A percentile compares a stretch with the other conserved stretches of the same genome.
Evolutionary conservation across 2,797 vertebrate species (phyloP).

Genomic region (Argyrosomus regius): DNA sequence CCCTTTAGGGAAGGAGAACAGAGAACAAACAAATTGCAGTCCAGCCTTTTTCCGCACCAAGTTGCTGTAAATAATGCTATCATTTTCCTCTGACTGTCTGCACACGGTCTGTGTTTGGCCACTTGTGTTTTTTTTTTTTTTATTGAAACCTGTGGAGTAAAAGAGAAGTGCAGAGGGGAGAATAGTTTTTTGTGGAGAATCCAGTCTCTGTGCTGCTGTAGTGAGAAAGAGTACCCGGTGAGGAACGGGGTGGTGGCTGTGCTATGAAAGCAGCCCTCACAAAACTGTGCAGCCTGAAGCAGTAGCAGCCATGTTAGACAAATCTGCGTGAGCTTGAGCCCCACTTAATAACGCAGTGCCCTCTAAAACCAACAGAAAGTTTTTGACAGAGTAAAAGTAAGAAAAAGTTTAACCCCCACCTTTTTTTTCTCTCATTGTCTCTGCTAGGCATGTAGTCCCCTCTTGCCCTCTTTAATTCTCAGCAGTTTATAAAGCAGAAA

Average conservation of each 20-base stretch:
- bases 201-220: constrained; percentile 37
- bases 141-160: constrained; percentile 47
- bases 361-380: constrained; percentile 63
- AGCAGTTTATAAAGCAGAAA: constrained; percentile 69
- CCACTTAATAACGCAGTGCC: constrained; percentile 40
- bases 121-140: constrained; percentile 44
- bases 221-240: constrained; percentile 44
- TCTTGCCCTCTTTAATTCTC: constrained; percentile 61
- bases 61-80: constrained; percentile 28
- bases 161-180: constrained; percentile 33
- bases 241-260: constrained; percentile 66
- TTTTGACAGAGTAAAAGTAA: constrained; percentile 65
- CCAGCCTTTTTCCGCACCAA: constrained; percentile 1
- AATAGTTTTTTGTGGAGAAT: constrained; percentile 36
- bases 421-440: constrained; percentile 73
- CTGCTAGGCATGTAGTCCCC: constrained; percentile 71
- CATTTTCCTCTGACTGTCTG: constrained; percentile 17
- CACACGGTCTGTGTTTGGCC: constrained; percentile 7
- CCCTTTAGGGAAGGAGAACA: constrained; percentile 46
- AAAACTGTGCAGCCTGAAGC: constrained; percentile 62
- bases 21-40: constrained; percentile 33
- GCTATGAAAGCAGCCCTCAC: constrained; percentile 68
- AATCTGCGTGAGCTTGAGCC: constrained; percentile 50
- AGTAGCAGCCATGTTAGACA: constrained; percentile 74
- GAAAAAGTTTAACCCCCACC: constrained; percentile 79